These are phyloP conservation scores for Dusona sp. DNA, from an alignment of 2,888 invertebrate species.

Conservation along the genomic window DNA sequence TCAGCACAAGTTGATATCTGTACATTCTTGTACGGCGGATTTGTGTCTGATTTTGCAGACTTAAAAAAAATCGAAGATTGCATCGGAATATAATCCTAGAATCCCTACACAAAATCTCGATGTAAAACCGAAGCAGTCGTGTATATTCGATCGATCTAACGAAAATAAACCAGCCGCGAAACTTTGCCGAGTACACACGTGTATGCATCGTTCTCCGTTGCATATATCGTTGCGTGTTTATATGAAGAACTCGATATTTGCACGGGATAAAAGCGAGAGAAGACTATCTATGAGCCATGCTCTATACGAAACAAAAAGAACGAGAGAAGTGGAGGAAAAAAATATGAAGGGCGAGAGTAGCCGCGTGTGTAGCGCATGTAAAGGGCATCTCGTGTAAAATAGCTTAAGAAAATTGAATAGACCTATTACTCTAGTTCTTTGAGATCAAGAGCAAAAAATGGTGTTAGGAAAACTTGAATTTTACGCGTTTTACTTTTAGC, in stretches of 20 bases:
- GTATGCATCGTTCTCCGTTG: slow-evolving; percentile 29
- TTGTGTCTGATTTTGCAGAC: slow-evolving; percentile 10
- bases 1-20: neutral
- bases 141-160: slow-evolving; percentile 40
- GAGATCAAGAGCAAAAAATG: neutral
- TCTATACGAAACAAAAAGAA: slow-evolving; percentile 40
- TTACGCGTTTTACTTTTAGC: neutral
- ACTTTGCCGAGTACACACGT: slow-evolving; percentile 20
- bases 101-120: slow-evolving; percentile 41
- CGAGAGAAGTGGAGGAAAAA: neutral
- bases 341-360: slow-evolving; percentile 44
- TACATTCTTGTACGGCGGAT: neutral
- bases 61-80: slow-evolving; percentile 37
- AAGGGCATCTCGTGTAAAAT: neutral
- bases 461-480: neutral
- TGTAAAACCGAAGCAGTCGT: slow-evolving; percentile 24
- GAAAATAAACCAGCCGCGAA: slow-evolving; percentile 55
- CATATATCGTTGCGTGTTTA: slow-evolving; percentile 24
- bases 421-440: neutral
- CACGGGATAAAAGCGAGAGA: slow-evolving; percentile 33
- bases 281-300: slow-evolving; percentile 14
- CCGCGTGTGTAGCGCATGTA: neutral
- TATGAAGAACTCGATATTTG: slow-evolving; percentile 44
- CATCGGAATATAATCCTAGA: slow-evolving; percentile 40
- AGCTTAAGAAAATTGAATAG: neutral